Evolutionary conservation across 2,113 vertebrate genomes (phyloP).

Genomic region (Uria aalge): DNA sequence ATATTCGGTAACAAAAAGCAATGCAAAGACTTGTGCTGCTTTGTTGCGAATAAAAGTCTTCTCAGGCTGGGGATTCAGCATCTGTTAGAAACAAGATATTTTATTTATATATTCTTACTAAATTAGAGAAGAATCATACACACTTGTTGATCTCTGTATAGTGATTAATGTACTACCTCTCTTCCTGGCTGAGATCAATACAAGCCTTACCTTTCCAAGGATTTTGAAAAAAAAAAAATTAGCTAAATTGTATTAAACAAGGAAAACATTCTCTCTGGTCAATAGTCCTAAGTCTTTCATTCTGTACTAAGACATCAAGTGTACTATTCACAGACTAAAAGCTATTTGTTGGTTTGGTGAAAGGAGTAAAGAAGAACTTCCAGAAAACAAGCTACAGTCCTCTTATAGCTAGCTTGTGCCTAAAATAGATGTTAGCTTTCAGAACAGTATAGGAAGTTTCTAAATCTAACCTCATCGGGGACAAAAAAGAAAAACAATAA

Average conservation of each 20-base stretch:
- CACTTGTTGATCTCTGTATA: background rate
- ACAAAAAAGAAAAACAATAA: background rate
- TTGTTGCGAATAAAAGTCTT: constrained; percentile 98
- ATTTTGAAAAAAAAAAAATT: background rate
- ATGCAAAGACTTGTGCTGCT: constrained; percentile 95
- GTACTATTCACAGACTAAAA: background rate
- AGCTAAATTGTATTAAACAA: background rate
- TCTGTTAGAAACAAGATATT: constrained; percentile 73
- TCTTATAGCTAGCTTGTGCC: background rate
- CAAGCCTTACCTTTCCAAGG: background rate
- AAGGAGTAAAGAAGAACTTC: background rate
- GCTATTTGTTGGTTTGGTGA: background rate
- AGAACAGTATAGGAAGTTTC: background rate
- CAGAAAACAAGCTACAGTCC: background rate
- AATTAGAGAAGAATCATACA: background rate
- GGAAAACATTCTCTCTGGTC: background rate
- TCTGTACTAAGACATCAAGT: background rate
- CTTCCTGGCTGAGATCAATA: background rate
- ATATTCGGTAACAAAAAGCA: constrained; percentile 94
- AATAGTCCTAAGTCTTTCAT: background rate
- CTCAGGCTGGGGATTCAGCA: constrained; percentile 88
- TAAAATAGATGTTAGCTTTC: background rate
- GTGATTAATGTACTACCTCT: background rate
- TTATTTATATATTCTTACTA: background rate
- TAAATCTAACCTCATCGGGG: background rate